Evolutionary conservation across 92 coral and sea anemone genomes (phyloP).

Genomic region (Parazoanthus swiftii): DNA sequence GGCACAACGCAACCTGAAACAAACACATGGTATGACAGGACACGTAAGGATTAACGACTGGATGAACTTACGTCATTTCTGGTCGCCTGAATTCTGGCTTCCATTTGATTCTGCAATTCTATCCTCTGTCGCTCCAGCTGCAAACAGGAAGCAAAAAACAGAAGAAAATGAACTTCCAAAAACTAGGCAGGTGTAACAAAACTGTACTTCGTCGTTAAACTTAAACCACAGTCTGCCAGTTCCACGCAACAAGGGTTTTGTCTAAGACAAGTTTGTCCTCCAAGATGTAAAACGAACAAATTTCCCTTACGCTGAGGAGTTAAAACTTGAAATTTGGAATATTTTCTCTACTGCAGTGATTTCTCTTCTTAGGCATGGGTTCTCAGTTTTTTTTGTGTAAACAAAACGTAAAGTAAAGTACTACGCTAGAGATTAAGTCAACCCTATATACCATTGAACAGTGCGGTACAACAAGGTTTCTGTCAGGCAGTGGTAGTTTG

Average conservation of each 20-base stretch:
- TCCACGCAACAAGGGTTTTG: no score
- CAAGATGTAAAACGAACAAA: no score
- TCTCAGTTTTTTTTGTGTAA: background rate
- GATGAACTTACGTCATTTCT: constrained; percentile 68
- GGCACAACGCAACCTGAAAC: background rate
- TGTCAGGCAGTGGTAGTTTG: no score
- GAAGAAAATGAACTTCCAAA: background rate
- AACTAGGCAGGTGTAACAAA: background rate
- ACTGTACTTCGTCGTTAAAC: background rate
- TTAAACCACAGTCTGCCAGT: background rate
- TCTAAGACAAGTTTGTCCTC: no score
- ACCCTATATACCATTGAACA: no score
- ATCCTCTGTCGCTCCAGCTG: constrained; percentile 84
- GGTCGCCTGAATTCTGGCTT: constrained; percentile 73
- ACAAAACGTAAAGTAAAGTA: background rate
- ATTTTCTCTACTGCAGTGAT: no score
- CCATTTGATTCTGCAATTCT: constrained; percentile 83
- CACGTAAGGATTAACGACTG: background rate
- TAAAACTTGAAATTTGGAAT: no score
- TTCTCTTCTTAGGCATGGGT: no score
- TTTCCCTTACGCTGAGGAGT: no score
- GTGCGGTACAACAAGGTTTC: no score
- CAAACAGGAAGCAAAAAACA: background rate
- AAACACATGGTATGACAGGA: background rate
- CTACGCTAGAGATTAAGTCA: no score